These are phyloP conservation scores for Pyrochroa serraticornis DNA, from an alignment of 2,888 invertebrate genomes.

Conservation along the genomic window DNA sequence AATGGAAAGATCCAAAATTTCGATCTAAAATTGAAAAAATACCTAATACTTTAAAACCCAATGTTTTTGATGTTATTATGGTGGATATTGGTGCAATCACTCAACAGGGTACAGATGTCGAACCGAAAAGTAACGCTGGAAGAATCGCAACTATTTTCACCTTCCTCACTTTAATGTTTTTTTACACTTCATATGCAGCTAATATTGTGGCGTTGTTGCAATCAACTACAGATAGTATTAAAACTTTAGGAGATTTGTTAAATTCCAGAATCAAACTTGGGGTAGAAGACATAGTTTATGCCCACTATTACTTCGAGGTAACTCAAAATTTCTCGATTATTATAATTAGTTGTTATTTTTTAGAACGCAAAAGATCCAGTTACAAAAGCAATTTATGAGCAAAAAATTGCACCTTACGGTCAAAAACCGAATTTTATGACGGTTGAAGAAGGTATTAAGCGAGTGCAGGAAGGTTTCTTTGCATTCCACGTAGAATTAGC, in stretches of 20 bases:
- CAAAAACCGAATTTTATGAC: constrained; percentile 63
- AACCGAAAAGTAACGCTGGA: constrained; percentile 59
- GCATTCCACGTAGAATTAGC: constrained; percentile 73
- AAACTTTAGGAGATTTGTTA: constrained; percentile 62
- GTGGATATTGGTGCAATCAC: constrained; percentile 60
- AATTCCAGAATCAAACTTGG: constrained; percentile 66
- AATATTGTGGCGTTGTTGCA: constrained; percentile 72
- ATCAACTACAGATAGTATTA: constrained; percentile 66
- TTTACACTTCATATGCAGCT: constrained; percentile 71
- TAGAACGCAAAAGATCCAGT: constrained; percentile 69
- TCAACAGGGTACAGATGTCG: constrained; percentile 58
- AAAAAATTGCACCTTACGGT: constrained; percentile 67
- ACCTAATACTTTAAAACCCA: constrained; percentile 32
- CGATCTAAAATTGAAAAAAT: neutral
- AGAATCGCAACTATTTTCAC: constrained; percentile 51
- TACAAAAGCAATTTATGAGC: constrained; percentile 66
- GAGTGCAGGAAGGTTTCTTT: constrained; percentile 66
- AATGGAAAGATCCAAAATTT: constrained; percentile 43
- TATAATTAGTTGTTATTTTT: too few species aligned
- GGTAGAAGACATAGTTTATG: constrained; percentile 64
- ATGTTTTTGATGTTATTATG: constrained; percentile 48
- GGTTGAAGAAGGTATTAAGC: constrained; percentile 66
- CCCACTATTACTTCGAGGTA: constrained; percentile 69
- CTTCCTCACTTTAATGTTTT: constrained; percentile 59
- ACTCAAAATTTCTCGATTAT: too few species aligned